Evolutionary conservation across 30 jellyfish, hydroid and myxozoan species (phyloP), one percentile per base, ranked within the genome.

Genomic region (Catostylus mosaicus): DNA sequence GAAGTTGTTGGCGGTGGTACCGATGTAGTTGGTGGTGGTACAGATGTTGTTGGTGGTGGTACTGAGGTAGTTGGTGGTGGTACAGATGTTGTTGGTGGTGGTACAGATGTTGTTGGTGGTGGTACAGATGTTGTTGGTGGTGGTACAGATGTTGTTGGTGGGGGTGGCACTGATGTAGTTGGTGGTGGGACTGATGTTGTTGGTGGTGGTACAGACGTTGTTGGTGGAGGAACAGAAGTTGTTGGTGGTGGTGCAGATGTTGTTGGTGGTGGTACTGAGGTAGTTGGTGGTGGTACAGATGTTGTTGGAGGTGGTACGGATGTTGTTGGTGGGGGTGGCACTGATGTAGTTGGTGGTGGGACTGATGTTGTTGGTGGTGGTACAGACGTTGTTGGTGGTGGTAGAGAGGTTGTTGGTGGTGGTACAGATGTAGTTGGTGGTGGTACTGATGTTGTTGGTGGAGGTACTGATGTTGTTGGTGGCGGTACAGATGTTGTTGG

Each of bases 261-360:
- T 43, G 96, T 22, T 56, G 96, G 68, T 4, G 96, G 84, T 20
- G 89, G 56, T 52, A 66, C 64, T 27, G 71, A 40, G 0, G 80
- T n/a, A 8, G 50, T n/a, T 11, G 80, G 34, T 19, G 80, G 57
- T 27, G 80, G 38, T 23, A 47, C 38, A 0, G 80, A 26, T 34
- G 65, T n/a, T 68, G 80, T 45, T 34, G 80, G 29, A 7, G 63
- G 43, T 68, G 60, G 51, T 60, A 50, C 59, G 67, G 54, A 20
- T 0, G 80, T 5, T 14, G 90, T 46, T 0, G 72, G 16, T 47
- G 75, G 83, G 5, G 83, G 83, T 46, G 83, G 83, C 3, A 51
- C 48, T 10, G 70, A 20, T 7, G 66, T 51, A 20, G 50, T 37
- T 50, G 69, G 37, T 37, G 83, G 63, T n/a, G 83, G 48, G 0